Percentiles rank a stretch among this genome's conserved stretches.
phyloP scores from a whole-genome alignment of 2,113 vertebrate genomes.

The Osmerus eperlanus region DNA sequence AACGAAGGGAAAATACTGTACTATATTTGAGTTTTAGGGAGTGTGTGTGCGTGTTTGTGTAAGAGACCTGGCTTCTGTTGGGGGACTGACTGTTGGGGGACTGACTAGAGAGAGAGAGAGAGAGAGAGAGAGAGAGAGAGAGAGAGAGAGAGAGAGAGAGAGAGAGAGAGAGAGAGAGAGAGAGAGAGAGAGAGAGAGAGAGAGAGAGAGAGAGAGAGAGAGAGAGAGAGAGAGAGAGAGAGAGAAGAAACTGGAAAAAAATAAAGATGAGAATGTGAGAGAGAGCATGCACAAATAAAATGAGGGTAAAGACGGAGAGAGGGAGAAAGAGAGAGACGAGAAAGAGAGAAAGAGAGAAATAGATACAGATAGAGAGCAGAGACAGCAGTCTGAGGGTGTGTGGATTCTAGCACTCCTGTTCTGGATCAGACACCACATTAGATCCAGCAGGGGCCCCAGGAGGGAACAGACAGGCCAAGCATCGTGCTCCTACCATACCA shows the following conservation, averaged over 20 bases:
- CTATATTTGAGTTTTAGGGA: constrained; percentile 1
- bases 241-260: neutral
- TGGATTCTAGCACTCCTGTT: too few species aligned
- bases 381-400: too few species aligned
- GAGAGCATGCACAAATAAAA: neutral
- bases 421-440: too few species aligned
- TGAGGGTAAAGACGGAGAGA: neutral
- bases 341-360: too few species aligned
- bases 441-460: too few species aligned
- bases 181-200: too few species aligned
- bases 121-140: constrained; percentile 4
- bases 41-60: neutral
- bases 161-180: neutral
- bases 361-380: neutral
- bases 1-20: constrained; percentile 24
- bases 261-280: neutral
- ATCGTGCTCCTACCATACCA: too few species aligned
- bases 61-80: neutral
- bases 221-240: too few species aligned
- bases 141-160: constrained; percentile 16
- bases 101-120: constrained; percentile 13
- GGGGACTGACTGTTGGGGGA: neutral
- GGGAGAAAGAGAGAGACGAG: neutral
- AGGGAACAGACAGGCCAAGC: too few species aligned
- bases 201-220: too few species aligned